Base-by-base conservation (phyloP, 2,113 vertebrate genomes). In the Podilymbus podiceps region DNA sequence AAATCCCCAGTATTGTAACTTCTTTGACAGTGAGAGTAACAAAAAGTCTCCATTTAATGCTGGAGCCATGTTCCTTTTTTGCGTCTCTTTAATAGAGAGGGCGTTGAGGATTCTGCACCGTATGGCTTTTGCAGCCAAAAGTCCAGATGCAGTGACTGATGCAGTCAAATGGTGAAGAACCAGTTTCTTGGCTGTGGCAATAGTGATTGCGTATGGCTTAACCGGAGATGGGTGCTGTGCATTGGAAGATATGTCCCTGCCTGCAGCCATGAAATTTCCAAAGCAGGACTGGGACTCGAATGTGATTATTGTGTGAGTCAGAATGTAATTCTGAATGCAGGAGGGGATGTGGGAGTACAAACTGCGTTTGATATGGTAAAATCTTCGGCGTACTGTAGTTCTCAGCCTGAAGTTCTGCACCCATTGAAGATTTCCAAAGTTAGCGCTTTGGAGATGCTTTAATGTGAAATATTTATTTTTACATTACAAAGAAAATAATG, bases 381-480 rank as follows among this genome's bases (percentile, higher is more conserved):
- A 89, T 89, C 74, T 87, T 87, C 0, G 0, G 28, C 0, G 0
- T 83, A 53, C 59, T 82, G n/a, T 78, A 68, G 58, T 64, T 68
- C 71, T 89, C 68, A 93, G 49, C 53, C 60, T 84, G 35, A 92
- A 87, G 81, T 95, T 95, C 80, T 62, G 86, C 53, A 60, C 67
- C 53, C 66, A 83, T 79, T 94, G 93, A 95, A 95, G 86, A 67
- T 73, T 94, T 94, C 53, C 69, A 24, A 44, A 93, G 84, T 79
- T 91, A 50, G 38, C 76, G 25, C 42, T 88, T 91, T 76, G 71
- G 69, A 87, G 58, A n/a, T 85, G 23, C 80, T 94, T 89, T 88
- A 83, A 95, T 73, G 46, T 69, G 83, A 92, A 94, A 90, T 94
- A 87, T 81, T 94, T 96, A 85, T 85, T 88, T 94, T 94, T 72